These are phyloP conservation scores for Haliclona indistincta DNA, from an alignment of 37 sponge, comb jelly and placozoan genomes.

Conservation along the genomic window DNA sequence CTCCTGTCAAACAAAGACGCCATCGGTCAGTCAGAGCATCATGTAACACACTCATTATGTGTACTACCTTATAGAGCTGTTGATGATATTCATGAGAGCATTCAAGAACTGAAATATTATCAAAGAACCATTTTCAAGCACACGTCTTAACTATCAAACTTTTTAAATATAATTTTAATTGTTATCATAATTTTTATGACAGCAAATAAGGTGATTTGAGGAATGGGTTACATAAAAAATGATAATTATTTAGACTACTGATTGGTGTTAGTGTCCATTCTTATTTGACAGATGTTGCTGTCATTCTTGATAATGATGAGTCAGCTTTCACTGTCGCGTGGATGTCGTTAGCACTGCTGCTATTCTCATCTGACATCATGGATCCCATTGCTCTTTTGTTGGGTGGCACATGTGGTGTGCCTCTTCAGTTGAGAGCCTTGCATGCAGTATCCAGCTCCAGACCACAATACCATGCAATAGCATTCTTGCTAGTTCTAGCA, in stretches of 20 bases:
- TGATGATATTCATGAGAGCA: slow-evolving; percentile 78
- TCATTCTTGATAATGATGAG: too few relatives aligned
- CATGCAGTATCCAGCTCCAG: too few relatives aligned
- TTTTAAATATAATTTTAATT: background rate
- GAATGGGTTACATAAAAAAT: too few relatives aligned
- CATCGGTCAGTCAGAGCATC: background rate
- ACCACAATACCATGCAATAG: too few relatives aligned
- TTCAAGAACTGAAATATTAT: slow-evolving; percentile 75
- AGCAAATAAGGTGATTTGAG: background rate
- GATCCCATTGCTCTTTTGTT: too few relatives aligned
- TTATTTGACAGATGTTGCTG: background rate
- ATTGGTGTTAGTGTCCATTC: background rate
- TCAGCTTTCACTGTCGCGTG: too few relatives aligned
- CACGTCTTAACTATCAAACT: too few relatives aligned
- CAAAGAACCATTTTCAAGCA: slow-evolving; percentile 52
- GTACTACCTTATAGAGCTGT: slow-evolving; percentile 55
- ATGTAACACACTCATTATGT: background rate
- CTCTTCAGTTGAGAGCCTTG: too few relatives aligned
- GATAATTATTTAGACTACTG: background rate
- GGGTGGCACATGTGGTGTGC: too few relatives aligned
- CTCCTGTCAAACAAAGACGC: background rate
- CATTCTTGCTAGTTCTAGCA: too few relatives aligned
- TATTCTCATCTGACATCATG: too few relatives aligned
- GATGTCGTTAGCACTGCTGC: too few relatives aligned
- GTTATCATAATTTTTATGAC: background rate